Evolutionary conservation across 2,888 invertebrate genomes (phyloP).

Genomic region (Sthenelais limicola): DNA sequence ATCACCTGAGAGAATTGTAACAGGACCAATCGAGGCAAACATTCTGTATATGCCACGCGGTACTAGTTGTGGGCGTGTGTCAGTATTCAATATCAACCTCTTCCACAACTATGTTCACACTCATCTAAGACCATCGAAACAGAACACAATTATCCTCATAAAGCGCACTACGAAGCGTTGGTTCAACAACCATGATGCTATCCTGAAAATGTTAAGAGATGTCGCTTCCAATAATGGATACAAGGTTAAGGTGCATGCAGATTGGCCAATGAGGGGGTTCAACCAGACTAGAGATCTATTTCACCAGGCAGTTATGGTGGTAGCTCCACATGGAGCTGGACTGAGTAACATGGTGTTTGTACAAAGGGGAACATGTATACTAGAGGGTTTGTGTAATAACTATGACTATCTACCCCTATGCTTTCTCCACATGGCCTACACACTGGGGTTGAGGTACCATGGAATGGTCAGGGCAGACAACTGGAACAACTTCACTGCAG

Average conservation of each 20-base stretch:
- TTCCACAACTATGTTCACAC: neutral
- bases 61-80: constrained; percentile 1
- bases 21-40: neutral
- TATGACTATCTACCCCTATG: too few species aligned
- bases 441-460: too few species aligned
- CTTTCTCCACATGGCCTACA: too few species aligned
- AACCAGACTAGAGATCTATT: neutral
- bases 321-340: constrained; percentile 28
- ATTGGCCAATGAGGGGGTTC: neutral
- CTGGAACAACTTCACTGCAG: too few species aligned
- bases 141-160: constrained; percentile 20
- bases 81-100: constrained; percentile 1
- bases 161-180: constrained; percentile 21
- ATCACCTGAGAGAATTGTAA: neutral
- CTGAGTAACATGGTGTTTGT: constrained; percentile 4
- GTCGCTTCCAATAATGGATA: neutral
- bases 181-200: constrained; percentile 7
- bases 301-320: neutral
- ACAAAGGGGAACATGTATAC: constrained; percentile 19
- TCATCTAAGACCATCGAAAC: neutral
- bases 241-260: neutral
- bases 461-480: too few species aligned
- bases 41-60: constrained; percentile 18
- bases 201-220: neutral
- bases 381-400: constrained; percentile 20